phyloP scores from a whole-genome alignment of 2,113 vertebrate species.

The Sakesphorus luctuosus region DNA sequence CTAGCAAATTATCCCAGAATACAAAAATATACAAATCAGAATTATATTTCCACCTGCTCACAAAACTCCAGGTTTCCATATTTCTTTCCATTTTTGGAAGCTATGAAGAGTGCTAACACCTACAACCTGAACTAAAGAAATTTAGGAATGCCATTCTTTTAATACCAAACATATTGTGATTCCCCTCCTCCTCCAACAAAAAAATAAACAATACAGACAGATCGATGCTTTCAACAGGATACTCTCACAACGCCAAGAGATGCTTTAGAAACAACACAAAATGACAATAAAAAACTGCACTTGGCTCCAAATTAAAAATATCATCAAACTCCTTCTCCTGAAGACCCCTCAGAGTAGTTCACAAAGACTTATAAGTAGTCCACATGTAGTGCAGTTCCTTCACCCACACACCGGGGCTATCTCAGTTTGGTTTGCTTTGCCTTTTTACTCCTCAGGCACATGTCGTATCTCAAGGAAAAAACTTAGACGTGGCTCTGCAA shows the following conservation, averaged over 20 bases:
- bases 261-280: background rate
- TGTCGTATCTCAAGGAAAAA: background rate
- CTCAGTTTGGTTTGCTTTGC: background rate
- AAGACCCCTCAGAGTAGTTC: background rate
- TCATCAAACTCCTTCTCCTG: background rate
- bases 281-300: background rate
- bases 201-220: background rate
- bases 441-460: background rate
- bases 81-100: constrained; percentile 24
- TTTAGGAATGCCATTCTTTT: background rate
- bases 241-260: background rate
- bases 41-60: constrained; percentile 6
- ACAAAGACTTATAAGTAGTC: background rate
- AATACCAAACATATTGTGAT: background rate
- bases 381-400: rapidly evolving
- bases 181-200: background rate
- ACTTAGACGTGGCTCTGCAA: background rate
- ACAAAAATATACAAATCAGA: constrained; percentile 38
- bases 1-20: constrained; percentile 17
- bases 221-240: background rate
- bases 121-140: background rate
- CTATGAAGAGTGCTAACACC: background rate
- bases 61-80: background rate
- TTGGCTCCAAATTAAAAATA: background rate
- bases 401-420: rapidly evolving